Evolutionary conservation across 2,888 invertebrate species (phyloP).

Genomic region (Arrhopalites spinosus): DNA sequence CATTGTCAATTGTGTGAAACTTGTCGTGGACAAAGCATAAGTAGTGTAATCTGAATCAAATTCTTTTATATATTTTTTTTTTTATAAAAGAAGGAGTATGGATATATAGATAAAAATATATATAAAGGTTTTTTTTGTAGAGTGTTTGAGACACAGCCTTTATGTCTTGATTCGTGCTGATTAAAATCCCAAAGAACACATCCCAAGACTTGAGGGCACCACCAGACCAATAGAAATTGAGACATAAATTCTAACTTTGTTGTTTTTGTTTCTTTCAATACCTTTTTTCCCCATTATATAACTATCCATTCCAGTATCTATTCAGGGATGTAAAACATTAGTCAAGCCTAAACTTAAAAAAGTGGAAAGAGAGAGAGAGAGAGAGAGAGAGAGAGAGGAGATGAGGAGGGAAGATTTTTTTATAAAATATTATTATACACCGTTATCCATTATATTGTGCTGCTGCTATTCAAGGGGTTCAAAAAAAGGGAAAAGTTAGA

Average conservation of each 20-base stretch:
- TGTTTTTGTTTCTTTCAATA: constrained; percentile 9
- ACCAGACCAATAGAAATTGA: constrained; percentile 19
- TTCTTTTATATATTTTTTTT: no score
- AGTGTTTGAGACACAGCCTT: constrained; percentile 13
- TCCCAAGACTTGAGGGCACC: constrained; percentile 18
- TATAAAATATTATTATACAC: no score
- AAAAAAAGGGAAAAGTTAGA: no score
- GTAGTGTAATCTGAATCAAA: no score
- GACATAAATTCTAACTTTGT: constrained; percentile 20
- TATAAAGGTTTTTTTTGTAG: no score
- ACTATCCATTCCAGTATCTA: neutral
- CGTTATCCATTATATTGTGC: no score
- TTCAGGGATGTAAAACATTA: neutral
- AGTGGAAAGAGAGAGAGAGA: neutral
- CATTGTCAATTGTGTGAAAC: neutral
- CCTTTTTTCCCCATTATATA: neutral
- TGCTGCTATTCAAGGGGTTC: no score
- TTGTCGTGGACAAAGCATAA: no score
- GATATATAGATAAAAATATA: no score
- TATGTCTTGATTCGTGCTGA: constrained; percentile 22
- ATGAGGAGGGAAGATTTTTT: neutral
- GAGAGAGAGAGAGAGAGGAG: neutral
- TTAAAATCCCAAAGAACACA: neutral
- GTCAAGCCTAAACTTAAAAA: neutral
- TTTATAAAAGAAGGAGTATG: no score